Evolutionary conservation across 2,797 vertebrate species (phyloP), one percentile per base, ranked within the genome.

Genomic region (Lepus oiostolus): DNA sequence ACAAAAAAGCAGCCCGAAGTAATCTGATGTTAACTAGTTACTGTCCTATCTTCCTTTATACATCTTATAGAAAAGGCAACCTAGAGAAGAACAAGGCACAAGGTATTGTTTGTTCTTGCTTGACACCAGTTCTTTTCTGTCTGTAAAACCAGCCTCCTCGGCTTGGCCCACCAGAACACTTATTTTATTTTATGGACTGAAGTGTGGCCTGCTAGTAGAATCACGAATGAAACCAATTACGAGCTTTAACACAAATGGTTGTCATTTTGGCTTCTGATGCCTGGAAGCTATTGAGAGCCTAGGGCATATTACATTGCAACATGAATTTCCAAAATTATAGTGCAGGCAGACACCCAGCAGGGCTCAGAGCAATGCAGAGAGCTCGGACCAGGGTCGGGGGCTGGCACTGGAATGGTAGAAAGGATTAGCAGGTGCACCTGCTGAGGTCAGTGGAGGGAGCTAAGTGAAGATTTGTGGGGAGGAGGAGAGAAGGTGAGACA

Each of bases 221-320:
- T 60, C 82, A 63, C 70, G 82, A 62, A 65, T 68, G 75, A 47
- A 82, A 70, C 35, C 91, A 83, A 88, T 88, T 68, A 75, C 82
- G 77, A 75, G 68, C 77, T 88, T 47, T 82, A 35, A 75, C 75
- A 47, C 17, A 47, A 93, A 88, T 54, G 50, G 26, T 72, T 93
- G 68, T 67, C 26, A 82, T 81, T 82, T 88, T 86, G 80, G 79
- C 91, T 81, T 82, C 30, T 75, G 70, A 88, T 85, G 82, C 85
- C 60, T 50, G 8, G 58, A 74, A 94, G n/a, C 30, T 68, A 94
- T 91, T 52, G 74, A 88, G 32, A 71, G 35, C 60, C 52, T n/a
- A 35, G 76, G 72, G 87, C 63, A 32, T 32, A 89, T 35, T 70
- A 92, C 75, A 3, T 47, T 52, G 35, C 63, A 28, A 30, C 4